Base-by-base conservation (phyloP, 1,140 invertebrate genomes). In the Cydia strobilella region DNA sequence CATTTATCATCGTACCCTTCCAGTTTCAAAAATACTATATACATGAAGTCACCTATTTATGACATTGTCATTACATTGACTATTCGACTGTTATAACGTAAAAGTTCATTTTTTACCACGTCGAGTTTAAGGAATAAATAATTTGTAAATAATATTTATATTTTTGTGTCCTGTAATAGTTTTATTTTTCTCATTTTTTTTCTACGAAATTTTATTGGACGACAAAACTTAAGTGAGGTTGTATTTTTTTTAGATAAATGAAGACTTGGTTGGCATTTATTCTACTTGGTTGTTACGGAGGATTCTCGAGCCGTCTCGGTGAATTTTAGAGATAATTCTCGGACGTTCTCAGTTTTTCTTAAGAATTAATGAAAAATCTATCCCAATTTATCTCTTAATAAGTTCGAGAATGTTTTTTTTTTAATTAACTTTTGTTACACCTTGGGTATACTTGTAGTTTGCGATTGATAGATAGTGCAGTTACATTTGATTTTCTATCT, bases 141-240 rank as follows among this genome's bases (percentile, higher is more conserved):
- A 39, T 74, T 54, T 74, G 73, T 74, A 74, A 54, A 74, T 74
- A 74, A 74, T 74, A 74, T 74, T 74, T 74, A 74, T 74, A 74
- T 62, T 54, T 74, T 74, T 62, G 72, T 73, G 42, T 59, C 51
- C 25, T 12, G 31, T 20, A 27, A 62, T 59, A 62, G 25, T 74
- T 74, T 74, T 74, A 18, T 74, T 74, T 69, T 35, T 69, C 27
- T 35, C 65, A 1, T 39, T 69, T 42, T 69, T 69, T 69, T 69
- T 69, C 27, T 65, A 65, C n/a, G n/a, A 69, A 69, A 59, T 35
- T 69, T 69, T 69, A 69, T 39, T 39, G 65, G 18, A 39, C 31
- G 35, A 20, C 63, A 15, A 31, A 31, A 27, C 63, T 66, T 25
- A 23, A 35, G 27, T 31, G 31, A 35, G 65, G 65, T 69, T 69